phyloP scores from a whole-genome alignment of 2,888 invertebrate species.

The Syrphus vitripennis region DNA sequence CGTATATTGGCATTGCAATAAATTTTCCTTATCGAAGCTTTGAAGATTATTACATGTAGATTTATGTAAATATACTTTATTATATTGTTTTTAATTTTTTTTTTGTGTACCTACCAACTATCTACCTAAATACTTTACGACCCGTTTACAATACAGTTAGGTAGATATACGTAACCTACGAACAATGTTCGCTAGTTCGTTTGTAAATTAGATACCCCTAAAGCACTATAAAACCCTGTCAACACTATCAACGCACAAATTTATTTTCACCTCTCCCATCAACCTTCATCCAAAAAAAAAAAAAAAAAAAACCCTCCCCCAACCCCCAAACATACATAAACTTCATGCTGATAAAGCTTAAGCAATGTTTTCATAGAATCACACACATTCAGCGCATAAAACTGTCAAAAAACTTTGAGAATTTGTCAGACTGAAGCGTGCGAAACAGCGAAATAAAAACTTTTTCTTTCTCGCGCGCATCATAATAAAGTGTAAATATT shows the following conservation, averaged over 20 bases:
- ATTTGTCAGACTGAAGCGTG: conserved; percentile 49
- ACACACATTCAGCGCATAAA: conserved; percentile 37
- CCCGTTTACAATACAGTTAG: no score
- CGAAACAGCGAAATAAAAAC: conserved; percentile 43
- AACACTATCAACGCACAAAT: conserved; percentile 37
- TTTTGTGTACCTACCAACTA: no score
- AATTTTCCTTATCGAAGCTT: no score
- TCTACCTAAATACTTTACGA: no score
- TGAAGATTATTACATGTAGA: no score
- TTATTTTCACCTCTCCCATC: background rate
- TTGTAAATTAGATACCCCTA: background rate
- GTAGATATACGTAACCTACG: background rate
- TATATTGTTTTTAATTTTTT: no score
- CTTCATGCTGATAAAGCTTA: conserved; percentile 8
- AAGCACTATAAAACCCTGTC: conserved; percentile 17
- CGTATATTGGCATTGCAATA: no score
- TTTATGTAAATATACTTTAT: no score
- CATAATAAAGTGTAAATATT: conserved; percentile 65
- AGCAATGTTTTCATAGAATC: conserved; percentile 19
- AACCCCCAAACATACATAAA: no score
- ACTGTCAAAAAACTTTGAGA: conserved; percentile 62
- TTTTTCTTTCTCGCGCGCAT: conserved; percentile 47
- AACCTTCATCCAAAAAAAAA: background rate
- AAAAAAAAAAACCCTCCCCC: background rate
- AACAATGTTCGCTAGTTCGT: background rate